Conservation (phyloP, 2,888 invertebrate genomes). For the Ernsta delagoae region DNA sequence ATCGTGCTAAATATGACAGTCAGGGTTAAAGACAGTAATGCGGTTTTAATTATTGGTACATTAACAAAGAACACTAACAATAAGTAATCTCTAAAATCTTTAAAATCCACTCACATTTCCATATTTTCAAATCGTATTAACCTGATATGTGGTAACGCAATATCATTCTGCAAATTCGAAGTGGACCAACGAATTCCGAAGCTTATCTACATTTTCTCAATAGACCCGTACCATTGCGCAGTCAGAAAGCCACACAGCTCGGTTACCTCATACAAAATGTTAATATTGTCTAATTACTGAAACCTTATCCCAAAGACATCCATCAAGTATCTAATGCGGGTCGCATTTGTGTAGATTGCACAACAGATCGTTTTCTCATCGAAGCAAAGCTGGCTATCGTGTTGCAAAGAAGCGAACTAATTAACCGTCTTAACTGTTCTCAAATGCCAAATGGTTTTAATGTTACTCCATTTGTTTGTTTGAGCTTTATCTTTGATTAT, state of each 20-base stretch:
- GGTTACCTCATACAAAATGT: constrained; percentile 68
- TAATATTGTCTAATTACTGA: constrained; percentile 78
- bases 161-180: constrained; percentile 9
- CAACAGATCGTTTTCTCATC: constrained; percentile 53
- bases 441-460: constrained; percentile 23
- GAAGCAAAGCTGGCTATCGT: constrained; percentile 47
- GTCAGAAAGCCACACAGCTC: constrained; percentile 47
- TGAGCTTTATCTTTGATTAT: background rate
- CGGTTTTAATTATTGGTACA: background rate
- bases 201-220: constrained; percentile 41
- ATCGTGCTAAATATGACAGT: constrained; percentile 15
- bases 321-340: constrained; percentile 68
- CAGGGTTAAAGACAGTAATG: constrained; percentile 8
- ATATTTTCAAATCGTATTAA: constrained; percentile 7
- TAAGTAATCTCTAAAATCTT: background rate
- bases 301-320: constrained; percentile 75
- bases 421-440: constrained; percentile 26
- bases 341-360: constrained; percentile 61
- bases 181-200: constrained; percentile 24
- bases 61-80: background rate
- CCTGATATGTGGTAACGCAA: constrained; percentile 8
- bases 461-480: constrained; percentile 2
- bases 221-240: constrained; percentile 48
- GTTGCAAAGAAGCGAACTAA: constrained; percentile 26
- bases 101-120: background rate